These are phyloP conservation scores for Acrocyrtus sp. DNA, from an alignment of 2,888 invertebrate species.

Conservation along the genomic window DNA sequence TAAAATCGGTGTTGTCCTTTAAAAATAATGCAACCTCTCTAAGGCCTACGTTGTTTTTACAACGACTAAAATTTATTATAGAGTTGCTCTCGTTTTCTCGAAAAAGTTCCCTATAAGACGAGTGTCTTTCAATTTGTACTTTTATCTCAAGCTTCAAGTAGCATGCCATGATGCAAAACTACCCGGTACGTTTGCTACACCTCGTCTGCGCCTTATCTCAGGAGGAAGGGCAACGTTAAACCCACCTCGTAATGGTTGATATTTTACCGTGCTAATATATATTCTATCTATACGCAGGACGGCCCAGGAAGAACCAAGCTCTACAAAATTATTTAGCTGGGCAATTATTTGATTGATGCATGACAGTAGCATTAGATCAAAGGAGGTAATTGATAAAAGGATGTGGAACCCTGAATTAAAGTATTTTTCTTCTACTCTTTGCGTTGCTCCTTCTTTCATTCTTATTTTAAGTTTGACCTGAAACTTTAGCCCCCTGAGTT, in stretches of 20 bases:
- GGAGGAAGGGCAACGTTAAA: neutral
- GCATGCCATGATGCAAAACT: neutral
- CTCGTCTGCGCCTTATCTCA: neutral
- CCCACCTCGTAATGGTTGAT: neutral
- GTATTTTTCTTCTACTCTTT: neutral
- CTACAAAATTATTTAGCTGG: slow-evolving; percentile 3
- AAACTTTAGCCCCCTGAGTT: neutral
- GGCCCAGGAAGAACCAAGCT: neutral
- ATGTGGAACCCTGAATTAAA: neutral
- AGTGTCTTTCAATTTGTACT: neutral
- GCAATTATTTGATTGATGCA: neutral
- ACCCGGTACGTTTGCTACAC: slow-evolving; percentile 8
- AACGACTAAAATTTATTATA: slow-evolving; percentile 2
- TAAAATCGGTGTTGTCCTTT: slow-evolving; percentile 4
- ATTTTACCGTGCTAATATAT: neutral
- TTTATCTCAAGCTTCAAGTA: slow-evolving; percentile 9
- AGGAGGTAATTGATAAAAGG: neutral
- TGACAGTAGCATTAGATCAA: neutral
- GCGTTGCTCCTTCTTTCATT: neutral
- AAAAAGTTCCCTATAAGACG: slow-evolving; percentile 4
- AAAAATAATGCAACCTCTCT: slow-evolving; percentile 6
- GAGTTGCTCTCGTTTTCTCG: slow-evolving; percentile 1
- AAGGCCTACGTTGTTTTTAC: neutral
- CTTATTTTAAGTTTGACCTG: neutral
- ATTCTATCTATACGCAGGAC: neutral